Evolutionary conservation across 2,113 vertebrate genomes (phyloP).

Genomic region (Pipa parva): DNA sequence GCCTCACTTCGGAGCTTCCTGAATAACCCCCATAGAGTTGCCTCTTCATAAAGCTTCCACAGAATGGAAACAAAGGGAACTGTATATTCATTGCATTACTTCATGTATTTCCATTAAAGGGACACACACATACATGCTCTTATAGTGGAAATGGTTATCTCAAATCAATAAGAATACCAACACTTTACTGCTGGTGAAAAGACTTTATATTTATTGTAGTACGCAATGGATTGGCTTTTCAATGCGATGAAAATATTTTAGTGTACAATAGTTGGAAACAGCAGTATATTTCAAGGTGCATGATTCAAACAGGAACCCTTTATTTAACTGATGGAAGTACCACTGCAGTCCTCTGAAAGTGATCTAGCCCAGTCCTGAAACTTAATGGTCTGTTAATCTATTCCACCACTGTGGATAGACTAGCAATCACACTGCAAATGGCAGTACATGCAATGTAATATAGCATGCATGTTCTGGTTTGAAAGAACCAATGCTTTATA

Average conservation of each 20-base stretch:
- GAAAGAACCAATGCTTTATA: neutral
- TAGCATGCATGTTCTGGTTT: neutral
- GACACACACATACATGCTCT: no score
- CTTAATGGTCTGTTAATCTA: neutral
- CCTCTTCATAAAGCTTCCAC: no score
- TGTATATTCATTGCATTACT: no score
- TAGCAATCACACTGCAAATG: neutral
- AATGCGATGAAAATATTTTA: neutral
- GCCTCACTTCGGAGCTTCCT: no score
- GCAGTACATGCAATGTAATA: neutral
- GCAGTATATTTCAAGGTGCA: neutral
- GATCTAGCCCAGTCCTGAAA: no score
- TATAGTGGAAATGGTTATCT: no score
- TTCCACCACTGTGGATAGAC: neutral
- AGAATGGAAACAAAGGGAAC: no score
- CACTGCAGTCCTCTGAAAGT: neutral
- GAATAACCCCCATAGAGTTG: no score
- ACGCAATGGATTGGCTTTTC: neutral
- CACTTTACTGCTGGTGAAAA: conserved; percentile 9
- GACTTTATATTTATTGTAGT: conserved; percentile 16
- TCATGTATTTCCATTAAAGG: no score
- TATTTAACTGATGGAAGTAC: no score
- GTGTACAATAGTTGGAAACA: neutral
- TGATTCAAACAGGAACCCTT: neutral
- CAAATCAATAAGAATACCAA: no score